A percentile compares a stretch with the other conserved stretches of the same genome.
phyloP scores from a whole-genome alignment of 2,113 vertebrate species.

The Okapia johnstoni region DNA sequence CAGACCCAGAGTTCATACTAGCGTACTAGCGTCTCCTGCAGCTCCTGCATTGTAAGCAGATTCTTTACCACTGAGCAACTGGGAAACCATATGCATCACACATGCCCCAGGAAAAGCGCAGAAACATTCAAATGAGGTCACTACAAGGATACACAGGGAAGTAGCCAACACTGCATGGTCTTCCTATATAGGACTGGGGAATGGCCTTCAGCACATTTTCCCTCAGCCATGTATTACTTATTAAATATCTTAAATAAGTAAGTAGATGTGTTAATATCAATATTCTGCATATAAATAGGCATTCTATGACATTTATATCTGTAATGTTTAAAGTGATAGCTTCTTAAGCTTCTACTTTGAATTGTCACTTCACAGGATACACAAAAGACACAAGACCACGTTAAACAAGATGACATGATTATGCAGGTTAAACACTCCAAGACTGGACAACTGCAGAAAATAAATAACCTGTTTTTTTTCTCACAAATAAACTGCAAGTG shows the following conservation, averaged over 20 bases:
- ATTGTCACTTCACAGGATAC: not conserved
- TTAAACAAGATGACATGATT: not conserved
- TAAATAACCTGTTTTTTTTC: not conserved
- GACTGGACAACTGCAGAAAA: rapidly evolving
- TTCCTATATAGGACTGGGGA: not conserved
- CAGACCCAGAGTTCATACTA: not conserved
- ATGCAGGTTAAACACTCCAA: not conserved
- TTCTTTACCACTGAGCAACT: not conserved
- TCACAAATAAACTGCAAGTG: not conserved
- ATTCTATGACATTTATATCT: not conserved
- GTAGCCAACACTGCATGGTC: not conserved
- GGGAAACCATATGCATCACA: not conserved
- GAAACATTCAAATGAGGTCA: not conserved
- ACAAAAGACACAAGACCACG: rapidly evolving
- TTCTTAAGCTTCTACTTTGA: not conserved
- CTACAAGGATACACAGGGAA: not conserved
- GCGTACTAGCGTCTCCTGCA: not conserved
- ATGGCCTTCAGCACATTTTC: not conserved
- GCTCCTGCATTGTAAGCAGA: not conserved
- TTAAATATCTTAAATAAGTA: not conserved
- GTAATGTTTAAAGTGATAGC: not conserved
- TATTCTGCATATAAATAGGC: not conserved
- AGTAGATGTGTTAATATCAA: not conserved
- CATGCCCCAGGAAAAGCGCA: not conserved
- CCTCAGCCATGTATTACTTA: not conserved